Percentiles rank a stretch among this genome's conserved stretches.
Conservation (phyloP, 2,797 vertebrate genomes). For the Acipenser oxyrinchus region DNA sequence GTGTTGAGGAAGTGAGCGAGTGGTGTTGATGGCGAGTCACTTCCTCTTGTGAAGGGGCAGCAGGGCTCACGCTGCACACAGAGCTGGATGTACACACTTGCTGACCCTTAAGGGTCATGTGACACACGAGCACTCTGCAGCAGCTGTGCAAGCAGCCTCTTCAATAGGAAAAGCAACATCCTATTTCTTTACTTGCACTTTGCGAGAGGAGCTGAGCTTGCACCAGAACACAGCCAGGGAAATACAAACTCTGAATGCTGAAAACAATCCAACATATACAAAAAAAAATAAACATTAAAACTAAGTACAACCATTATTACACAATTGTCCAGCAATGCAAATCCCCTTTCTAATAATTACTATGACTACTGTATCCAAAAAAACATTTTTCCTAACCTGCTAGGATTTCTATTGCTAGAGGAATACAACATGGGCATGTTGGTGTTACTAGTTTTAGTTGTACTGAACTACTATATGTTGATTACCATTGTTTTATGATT, state of each 20-base stretch:
- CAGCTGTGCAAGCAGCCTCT: slow-evolving; percentile 5
- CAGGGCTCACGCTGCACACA: slow-evolving; percentile 7
- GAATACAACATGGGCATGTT: too few relatives aligned
- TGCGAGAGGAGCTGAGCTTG: neutral
- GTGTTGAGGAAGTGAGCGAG: slow-evolving; percentile 50
- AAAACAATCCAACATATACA: too few relatives aligned
- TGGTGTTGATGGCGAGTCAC: slow-evolving; percentile 52
- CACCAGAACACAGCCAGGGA: slow-evolving; percentile 26
- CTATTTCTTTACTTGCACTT: neutral
- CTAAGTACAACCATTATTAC: too few relatives aligned
- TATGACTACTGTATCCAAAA: too few relatives aligned
- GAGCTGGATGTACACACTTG: slow-evolving; percentile 7
- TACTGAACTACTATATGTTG: too few relatives aligned
- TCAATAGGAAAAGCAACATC: neutral
- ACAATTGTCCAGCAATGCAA: too few relatives aligned
- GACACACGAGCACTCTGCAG: neutral
- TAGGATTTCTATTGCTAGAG: too few relatives aligned
- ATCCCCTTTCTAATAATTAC: too few relatives aligned
- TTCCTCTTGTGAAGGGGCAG: slow-evolving; percentile 46
- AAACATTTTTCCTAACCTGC: too few relatives aligned
- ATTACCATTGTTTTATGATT: too few relatives aligned
- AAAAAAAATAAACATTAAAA: too few relatives aligned
- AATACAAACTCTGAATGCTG: neutral
- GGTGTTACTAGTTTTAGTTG: too few relatives aligned
- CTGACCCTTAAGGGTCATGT: neutral